Percentiles rank a stretch among this genome's conserved stretches.
phyloP scores from a whole-genome alignment of 1,140 invertebrate species.

The Heterodera schachtii region DNA sequence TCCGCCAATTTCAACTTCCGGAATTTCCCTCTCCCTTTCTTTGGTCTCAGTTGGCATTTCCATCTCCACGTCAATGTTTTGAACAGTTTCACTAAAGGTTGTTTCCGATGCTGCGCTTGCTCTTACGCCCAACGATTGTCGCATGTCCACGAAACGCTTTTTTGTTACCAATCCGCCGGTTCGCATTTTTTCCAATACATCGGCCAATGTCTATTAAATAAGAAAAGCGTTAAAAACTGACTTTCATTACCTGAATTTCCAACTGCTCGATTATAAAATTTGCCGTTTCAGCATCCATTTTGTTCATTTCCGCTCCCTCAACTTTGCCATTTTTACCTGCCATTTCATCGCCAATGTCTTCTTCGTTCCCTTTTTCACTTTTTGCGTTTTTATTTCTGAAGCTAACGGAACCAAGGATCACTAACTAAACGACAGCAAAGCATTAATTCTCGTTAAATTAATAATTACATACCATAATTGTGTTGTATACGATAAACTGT shows the following conservation, averaged over 20 bases:
- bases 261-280: background rate
- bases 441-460: background rate
- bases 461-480: background rate
- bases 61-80: constrained; percentile 3
- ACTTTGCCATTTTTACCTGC: background rate
- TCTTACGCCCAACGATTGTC: background rate
- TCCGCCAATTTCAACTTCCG: background rate
- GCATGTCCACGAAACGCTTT: constrained; percentile 5
- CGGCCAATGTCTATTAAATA: constrained; percentile 26
- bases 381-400: background rate
- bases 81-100: background rate
- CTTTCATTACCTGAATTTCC: background rate
- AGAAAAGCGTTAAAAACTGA: constrained; percentile 8
- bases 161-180: constrained; percentile 27
- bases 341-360: background rate
- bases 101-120: background rate
- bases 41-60: background rate
- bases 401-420: background rate
- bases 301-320: background rate
- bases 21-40: background rate
- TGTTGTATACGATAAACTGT: background rate
- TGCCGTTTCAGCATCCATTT: background rate
- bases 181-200: constrained; percentile 23
- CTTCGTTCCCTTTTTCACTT: background rate
- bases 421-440: background rate